A percentile compares a stretch with the other conserved stretches of the same genome.
Evolutionary conservation across 37 sponge, comb jelly and placozoan species (phyloP).

Genomic region (Geodia barretti): DNA sequence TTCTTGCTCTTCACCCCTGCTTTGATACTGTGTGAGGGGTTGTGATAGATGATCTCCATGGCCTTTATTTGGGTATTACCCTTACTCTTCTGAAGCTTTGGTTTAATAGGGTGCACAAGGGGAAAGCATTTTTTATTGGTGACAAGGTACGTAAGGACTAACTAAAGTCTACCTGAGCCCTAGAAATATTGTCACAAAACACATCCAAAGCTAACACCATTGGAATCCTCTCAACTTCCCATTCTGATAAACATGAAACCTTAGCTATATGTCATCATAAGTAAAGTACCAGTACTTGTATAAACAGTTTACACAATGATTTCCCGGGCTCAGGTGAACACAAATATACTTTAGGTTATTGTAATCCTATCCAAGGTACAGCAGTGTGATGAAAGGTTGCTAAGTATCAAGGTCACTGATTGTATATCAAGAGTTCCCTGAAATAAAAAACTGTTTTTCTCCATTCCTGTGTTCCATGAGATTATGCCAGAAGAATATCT

Average conservation of each 20-base stretch:
- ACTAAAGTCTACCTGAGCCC: no score
- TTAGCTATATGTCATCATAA: no score
- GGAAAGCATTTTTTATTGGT: neutral
- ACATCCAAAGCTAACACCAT: no score
- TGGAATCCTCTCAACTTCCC: no score
- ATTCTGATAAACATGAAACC: no score
- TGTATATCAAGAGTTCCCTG: neutral
- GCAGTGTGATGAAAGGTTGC: conserved; percentile 4
- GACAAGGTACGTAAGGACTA: conserved; percentile 5
- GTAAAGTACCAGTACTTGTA: no score
- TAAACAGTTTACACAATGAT: no score
- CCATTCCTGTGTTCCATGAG: neutral
- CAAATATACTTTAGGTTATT: no score
- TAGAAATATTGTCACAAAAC: no score
- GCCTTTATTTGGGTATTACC: neutral
- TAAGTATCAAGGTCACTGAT: neutral
- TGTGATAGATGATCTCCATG: neutral
- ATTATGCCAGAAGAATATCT: neutral
- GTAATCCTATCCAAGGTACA: no score
- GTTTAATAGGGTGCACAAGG: neutral
- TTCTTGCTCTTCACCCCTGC: neutral
- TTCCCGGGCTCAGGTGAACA: no score
- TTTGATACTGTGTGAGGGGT: conserved; percentile 7
- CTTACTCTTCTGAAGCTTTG: neutral
- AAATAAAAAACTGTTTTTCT: no score